Base-by-base conservation (phyloP, 2,113 vertebrate genomes). In the Psilopogon haemacephalus region DNA sequence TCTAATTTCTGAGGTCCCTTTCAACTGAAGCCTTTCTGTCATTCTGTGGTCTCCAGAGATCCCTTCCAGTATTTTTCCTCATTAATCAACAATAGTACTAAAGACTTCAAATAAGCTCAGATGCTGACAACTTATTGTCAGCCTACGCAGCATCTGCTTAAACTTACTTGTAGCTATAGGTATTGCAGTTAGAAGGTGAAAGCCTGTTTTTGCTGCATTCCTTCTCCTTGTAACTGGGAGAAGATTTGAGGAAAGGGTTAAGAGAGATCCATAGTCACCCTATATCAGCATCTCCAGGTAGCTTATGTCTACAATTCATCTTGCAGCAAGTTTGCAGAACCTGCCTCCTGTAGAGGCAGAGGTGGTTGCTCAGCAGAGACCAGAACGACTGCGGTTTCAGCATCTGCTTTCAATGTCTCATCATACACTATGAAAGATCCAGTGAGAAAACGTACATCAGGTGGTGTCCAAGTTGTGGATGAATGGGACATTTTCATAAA, bases 291-390 rank as follows among this genome's bases (percentile, higher is more conserved):
- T 52, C 48, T 78, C 42, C 33, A 4, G 50, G 23, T 24, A n/a
- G n/a, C n/a, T 62, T 3, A 0, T 32, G 42, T 19, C 27, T 35
- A 2, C 2, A 2, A 8, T 27, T 42, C 37, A 7, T 38, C 18
- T 13, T 38, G 69, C 60, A 79, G 84, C 28, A 76, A 6, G 3
- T 50, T 86, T 0, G 0, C 69, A 40, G 89, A 4, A 2, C 0
- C 0, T 6, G 1, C 7, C 3, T 8, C 79, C 75, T 30, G 33
- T 33, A 28, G 63, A 5, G 9, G 8, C 40, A 37, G 50, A 0
- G 40, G 52, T 62, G 60, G 55, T 1, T 8, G 50, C 78, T 82
- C 82, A 35, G 74, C 56, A 82, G 35, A 30, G 70, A 11, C 42
- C 71, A 21, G 48, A 30, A 1, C 5, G 38, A 32, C 18, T 54